These are phyloP conservation scores for Festucalex cinctus DNA, from an alignment of 2,113 vertebrate genomes.

Conservation along the genomic window DNA sequence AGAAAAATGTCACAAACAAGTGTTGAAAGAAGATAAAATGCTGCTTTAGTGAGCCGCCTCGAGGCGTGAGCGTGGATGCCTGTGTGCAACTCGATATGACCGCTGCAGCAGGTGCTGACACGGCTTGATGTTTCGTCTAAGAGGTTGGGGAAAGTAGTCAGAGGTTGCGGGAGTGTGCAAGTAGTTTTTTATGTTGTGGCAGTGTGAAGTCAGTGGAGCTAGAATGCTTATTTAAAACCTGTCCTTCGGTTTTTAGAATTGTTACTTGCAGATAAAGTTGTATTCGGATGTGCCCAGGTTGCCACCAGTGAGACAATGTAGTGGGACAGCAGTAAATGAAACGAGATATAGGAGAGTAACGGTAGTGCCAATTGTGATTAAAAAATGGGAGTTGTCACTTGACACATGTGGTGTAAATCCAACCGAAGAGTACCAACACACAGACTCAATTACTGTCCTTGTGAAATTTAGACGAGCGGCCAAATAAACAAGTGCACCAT, in stretches of 20 bases:
- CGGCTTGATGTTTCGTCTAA: constrained; percentile 46
- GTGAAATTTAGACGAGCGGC: constrained; percentile 27
- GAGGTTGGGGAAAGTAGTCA: constrained; percentile 49
- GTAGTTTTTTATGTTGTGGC: constrained; percentile 19
- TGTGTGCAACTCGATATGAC: constrained; percentile 51
- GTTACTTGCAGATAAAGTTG: constrained; percentile 46
- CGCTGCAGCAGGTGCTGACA: constrained; percentile 59
- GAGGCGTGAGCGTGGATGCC: constrained; percentile 39
- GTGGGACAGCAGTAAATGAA: no score
- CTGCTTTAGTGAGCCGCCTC: constrained; percentile 4
- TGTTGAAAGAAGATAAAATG: constrained; percentile 39
- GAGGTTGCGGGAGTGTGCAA: constrained; percentile 15
- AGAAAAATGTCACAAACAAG: constrained; percentile 16
- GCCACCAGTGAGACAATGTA: constrained; percentile 1
- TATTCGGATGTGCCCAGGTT: constrained; percentile 27
- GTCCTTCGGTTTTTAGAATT: constrained; percentile 38
- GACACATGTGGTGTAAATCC: not conserved
- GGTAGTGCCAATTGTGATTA: no score
- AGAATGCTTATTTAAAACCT: constrained; percentile 34
- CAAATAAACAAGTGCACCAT: constrained; percentile 37
- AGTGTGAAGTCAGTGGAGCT: constrained; percentile 13
- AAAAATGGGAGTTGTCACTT: not conserved
- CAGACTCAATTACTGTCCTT: constrained; percentile 31
- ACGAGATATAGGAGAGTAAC: no score
- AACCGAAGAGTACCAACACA: constrained; percentile 12